Evolutionary conservation across 2,888 invertebrate genomes (phyloP).

Genomic region (Agrilus mali): DNA sequence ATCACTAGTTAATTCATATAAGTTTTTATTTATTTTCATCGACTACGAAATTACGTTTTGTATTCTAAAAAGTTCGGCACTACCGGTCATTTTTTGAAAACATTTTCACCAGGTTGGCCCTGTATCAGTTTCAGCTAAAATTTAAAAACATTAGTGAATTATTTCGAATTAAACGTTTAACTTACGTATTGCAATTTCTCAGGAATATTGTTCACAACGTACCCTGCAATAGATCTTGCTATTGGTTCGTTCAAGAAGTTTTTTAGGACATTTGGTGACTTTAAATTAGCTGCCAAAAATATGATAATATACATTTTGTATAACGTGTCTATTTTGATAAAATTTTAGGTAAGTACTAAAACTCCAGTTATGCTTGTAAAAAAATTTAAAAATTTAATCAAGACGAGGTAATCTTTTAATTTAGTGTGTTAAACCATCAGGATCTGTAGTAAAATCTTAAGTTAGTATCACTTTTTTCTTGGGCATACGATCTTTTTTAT

Average conservation of each 20-base stretch:
- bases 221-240: slow-evolving; percentile 30
- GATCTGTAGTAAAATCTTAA: no score
- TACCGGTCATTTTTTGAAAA: no score
- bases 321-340: neutral
- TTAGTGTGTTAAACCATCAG: no score
- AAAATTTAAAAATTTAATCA: no score
- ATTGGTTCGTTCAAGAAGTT: slow-evolving; percentile 26
- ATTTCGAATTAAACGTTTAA: neutral
- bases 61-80: neutral
- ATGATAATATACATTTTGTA: no score
- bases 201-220: slow-evolving; percentile 26
- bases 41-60: neutral
- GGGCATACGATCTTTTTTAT: no score
- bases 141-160: slow-evolving; percentile 13
- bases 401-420: no score
- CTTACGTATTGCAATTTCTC: slow-evolving; percentile 10
- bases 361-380: no score
- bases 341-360: no score
- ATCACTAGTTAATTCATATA: slow-evolving; percentile 4
- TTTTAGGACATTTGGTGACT: slow-evolving; percentile 2
- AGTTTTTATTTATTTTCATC: neutral
- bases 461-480: no score
- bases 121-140: slow-evolving; percentile 16
- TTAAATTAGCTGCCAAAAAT: no score
- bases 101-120: slow-evolving; percentile 9